These are phyloP conservation scores for Falco berigora DNA, from an alignment of 2,797 vertebrate genomes.

Conservation along the genomic window DNA sequence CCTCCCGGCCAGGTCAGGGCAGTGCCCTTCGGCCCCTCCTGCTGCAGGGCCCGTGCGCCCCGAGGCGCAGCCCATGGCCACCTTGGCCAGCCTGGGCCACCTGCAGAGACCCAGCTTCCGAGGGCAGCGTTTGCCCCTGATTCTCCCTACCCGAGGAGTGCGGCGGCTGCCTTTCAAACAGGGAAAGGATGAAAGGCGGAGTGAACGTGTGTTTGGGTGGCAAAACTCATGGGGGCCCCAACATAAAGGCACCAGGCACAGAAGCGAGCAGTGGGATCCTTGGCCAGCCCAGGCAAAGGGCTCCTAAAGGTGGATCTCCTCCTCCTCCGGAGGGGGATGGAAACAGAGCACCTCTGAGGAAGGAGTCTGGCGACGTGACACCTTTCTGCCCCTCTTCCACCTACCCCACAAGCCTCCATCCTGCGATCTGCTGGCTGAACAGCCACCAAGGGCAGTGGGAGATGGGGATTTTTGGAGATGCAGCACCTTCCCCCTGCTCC, in stretches of 20 bases:
- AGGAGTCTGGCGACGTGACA: background rate
- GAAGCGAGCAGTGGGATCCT: background rate
- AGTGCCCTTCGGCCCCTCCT: background rate
- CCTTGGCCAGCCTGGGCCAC: background rate
- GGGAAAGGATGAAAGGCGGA: background rate
- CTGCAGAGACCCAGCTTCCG: background rate
- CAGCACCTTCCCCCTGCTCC: background rate
- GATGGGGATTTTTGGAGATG: background rate
- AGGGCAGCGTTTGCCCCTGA: background rate
- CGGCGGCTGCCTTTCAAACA: background rate
- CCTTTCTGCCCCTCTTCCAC: background rate
- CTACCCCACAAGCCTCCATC: background rate
- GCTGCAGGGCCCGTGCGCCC: background rate
- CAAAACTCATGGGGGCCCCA: background rate
- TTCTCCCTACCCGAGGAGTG: background rate
- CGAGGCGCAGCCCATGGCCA: fast-evolving
- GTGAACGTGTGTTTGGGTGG: background rate
- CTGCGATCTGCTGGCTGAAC: no score
- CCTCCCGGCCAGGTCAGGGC: background rate
- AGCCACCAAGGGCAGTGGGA: background rate
- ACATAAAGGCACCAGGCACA: background rate
- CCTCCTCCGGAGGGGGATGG: background rate
- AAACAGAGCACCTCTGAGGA: background rate
- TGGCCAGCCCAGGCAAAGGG: background rate
- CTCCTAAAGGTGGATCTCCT: background rate